phyloP scores from a whole-genome alignment of 2,113 vertebrate species.

The Rhea pennata region DNA sequence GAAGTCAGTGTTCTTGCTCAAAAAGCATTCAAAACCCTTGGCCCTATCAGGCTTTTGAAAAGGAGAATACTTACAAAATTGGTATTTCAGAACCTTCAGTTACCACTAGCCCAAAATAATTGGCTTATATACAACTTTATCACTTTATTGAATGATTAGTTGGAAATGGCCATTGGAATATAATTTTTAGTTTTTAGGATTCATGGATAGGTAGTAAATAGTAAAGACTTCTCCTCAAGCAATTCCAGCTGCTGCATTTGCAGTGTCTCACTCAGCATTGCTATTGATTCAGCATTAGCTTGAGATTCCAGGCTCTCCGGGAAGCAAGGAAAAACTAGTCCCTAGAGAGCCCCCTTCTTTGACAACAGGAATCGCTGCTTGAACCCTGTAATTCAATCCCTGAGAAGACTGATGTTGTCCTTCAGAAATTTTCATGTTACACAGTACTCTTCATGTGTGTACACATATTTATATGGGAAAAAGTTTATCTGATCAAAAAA shows the following conservation, averaged over 20 bases:
- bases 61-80: not conserved
- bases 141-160: not conserved
- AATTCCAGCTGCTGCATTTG: conserved; percentile 27
- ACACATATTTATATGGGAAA: fast-evolving
- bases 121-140: not conserved
- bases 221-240: not conserved
- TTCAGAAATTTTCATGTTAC: not conserved
- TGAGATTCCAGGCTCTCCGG: not conserved
- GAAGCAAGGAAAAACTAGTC: not conserved
- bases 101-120: conserved; percentile 6
- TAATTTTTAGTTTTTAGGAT: conserved; percentile 24
- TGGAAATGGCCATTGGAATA: not conserved
- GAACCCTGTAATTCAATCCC: not conserved
- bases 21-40: not conserved
- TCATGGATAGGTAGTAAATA: not conserved
- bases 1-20: not conserved
- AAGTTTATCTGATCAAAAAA: not conserved
- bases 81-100: not conserved
- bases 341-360: conserved; percentile 8
- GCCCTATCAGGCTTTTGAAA: not conserved
- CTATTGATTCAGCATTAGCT: conserved; percentile 23
- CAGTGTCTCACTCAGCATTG: not conserved
- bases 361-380: not conserved
- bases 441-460: not conserved
- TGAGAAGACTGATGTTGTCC: not conserved